phyloP scores from a whole-genome alignment of 2,113 vertebrate species.

The Arizona elegans region DNA sequence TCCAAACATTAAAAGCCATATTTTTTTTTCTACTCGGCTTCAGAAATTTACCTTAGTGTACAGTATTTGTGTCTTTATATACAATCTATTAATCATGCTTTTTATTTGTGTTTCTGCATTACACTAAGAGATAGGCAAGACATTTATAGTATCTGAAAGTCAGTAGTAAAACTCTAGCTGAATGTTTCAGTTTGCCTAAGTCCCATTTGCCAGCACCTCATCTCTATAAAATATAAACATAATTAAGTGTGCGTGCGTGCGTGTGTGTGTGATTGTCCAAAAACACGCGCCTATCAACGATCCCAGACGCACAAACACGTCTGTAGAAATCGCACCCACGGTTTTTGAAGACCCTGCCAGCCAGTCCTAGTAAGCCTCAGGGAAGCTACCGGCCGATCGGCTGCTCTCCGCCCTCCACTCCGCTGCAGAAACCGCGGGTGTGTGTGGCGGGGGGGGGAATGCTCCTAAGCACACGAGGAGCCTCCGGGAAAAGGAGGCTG shows the following conservation, averaged over 20 bases:
- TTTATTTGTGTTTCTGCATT: neutral
- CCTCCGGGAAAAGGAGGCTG: neutral
- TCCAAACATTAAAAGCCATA: no score
- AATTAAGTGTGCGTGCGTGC: no score
- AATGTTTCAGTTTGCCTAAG: neutral
- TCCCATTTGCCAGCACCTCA: neutral
- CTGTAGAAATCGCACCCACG: neutral
- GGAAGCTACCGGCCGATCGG: neutral
- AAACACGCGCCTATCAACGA: neutral
- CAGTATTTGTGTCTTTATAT: neutral
- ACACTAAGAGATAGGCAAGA: neutral
- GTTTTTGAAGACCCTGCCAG: neutral
- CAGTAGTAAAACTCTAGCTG: neutral
- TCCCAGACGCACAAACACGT: neutral
- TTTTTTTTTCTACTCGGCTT: neutral
- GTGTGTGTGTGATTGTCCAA: no score
- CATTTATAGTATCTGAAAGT: neutral
- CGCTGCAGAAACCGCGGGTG: neutral
- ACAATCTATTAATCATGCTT: neutral
- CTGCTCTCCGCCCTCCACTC: neutral
- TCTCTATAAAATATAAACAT: neutral
- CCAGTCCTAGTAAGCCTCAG: neutral
- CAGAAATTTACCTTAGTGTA: neutral
- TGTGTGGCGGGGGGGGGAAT: no score
- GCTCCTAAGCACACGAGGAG: neutral